These are phyloP conservation scores for Eupithecia subfuscata DNA, from an alignment of 2,888 invertebrate genomes.

Conservation along the genomic window DNA sequence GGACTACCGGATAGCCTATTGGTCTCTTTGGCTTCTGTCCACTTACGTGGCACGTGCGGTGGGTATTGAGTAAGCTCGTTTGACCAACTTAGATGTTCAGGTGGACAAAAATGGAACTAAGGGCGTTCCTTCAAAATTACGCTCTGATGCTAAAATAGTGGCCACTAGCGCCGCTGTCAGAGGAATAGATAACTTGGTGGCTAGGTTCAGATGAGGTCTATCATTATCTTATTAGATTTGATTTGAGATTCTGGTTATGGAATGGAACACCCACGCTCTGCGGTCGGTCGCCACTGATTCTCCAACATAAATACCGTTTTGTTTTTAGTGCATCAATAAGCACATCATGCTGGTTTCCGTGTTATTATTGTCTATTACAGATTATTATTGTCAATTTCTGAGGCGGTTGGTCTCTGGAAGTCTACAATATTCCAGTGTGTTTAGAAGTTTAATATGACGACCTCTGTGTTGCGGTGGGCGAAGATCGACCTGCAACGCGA, in stretches of 20 bases:
- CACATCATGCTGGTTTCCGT: neutral
- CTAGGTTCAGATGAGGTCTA: conserved; percentile 16
- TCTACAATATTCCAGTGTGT: neutral
- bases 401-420: neutral
- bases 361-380: neutral
- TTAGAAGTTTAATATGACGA: neutral
- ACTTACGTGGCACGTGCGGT: conserved; percentile 13
- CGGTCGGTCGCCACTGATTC: conserved; percentile 10
- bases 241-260: conserved; percentile 16
- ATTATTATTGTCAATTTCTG: neutral
- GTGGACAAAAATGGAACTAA: neutral
- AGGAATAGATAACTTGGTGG: neutral
- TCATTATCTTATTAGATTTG: conserved; percentile 26
- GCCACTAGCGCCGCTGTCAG: neutral
- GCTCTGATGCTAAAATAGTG: neutral
- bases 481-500: too few species aligned
- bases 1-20: conserved; percentile 48
- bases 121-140: neutral
- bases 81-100: neutral
- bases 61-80: neutral
- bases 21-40: conserved; percentile 48
- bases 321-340: neutral
- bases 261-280: conserved; percentile 2
- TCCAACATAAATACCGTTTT: neutral
- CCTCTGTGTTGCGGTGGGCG: too few species aligned